phyloP scores from a whole-genome alignment of 35 echinoderm and acorn worm species.

The Eucidaris tribuloides region DNA sequence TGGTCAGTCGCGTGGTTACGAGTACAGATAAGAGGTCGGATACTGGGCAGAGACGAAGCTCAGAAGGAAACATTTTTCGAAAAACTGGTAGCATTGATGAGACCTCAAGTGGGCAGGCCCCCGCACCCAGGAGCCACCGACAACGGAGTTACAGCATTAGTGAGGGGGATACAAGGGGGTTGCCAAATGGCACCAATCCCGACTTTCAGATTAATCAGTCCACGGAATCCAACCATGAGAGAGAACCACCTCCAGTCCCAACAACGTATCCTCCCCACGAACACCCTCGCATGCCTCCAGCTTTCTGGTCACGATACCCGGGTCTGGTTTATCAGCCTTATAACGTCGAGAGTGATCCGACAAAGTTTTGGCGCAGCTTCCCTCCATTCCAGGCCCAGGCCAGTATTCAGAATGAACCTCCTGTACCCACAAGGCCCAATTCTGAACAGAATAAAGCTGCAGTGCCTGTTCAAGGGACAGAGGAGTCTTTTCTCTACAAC shows the following conservation, averaged over 20 bases:
- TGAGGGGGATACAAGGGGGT: conserved; percentile 68
- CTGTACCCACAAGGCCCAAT: conserved; percentile 2
- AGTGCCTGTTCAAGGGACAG: conserved; percentile 22
- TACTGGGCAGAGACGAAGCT: not conserved
- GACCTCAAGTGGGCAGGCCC: conserved; percentile 16
- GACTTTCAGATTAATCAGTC: conserved; percentile 11
- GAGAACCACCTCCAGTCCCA: conserved; percentile 8
- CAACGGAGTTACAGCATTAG: conserved; percentile 83
- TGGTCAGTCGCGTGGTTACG: conserved; percentile 28
- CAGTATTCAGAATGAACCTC: conserved; percentile 17
- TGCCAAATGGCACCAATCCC: not conserved
- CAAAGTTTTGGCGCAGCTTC: conserved; percentile 37
- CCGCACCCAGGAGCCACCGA: conserved; percentile 27
- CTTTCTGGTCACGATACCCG: conserved; percentile 53
- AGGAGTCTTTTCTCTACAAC: conserved; percentile 80
- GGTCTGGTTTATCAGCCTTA: conserved; percentile 69
- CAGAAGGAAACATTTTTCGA: conserved; percentile 1
- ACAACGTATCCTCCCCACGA: not conserved
- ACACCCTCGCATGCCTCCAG: not conserved
- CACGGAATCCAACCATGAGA: conserved; percentile 8
- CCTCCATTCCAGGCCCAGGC: conserved; percentile 8
- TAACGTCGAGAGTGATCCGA: conserved; percentile 43
- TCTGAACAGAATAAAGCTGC: conserved; percentile 22
- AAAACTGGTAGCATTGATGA: conserved; percentile 36
- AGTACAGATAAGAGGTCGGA: conserved; percentile 1